These are phyloP conservation scores for Setipinna tenuifilis DNA, from an alignment of 2,797 vertebrate genomes.

Conservation along the genomic window DNA sequence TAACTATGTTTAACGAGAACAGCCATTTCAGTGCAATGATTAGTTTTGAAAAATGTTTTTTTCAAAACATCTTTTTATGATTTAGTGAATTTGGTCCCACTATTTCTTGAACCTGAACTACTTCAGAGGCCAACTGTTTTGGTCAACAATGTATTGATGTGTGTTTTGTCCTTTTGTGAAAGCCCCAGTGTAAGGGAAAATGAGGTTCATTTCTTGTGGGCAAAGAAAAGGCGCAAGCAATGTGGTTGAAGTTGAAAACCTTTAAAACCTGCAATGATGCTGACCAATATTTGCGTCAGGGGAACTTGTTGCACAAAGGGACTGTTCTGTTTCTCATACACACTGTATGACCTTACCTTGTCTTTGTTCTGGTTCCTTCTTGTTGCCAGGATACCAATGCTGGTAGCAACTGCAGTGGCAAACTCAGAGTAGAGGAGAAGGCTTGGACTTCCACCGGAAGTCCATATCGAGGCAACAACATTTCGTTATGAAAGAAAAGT, in stretches of 20 bases:
- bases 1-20: not conserved
- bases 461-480: slow-evolving; percentile 52
- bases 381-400: slow-evolving; percentile 81
- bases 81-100: not conserved
- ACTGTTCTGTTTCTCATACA: slow-evolving; percentile 55
- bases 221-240: not conserved
- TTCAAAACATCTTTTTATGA: not conserved
- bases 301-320: slow-evolving; percentile 11
- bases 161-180: not conserved
- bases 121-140: not conserved
- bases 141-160: not conserved
- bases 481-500: slow-evolving; percentile 19
- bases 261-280: not conserved
- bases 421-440: slow-evolving; percentile 65
- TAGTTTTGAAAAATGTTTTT: not conserved
- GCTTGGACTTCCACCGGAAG: slow-evolving; percentile 68
- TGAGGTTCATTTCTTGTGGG: not conserved
- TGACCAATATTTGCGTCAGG: not conserved
- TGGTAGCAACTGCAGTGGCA: slow-evolving; percentile 76
- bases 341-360: slow-evolving; percentile 73
- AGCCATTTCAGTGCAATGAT: no score
- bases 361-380: slow-evolving; percentile 70
- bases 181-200: not conserved
- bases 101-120: not conserved
- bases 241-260: not conserved